Evolutionary conservation across 2,888 invertebrate genomes (phyloP), one percentile per base, ranked within the genome.

Genomic region (Phengaris alcon): DNA sequence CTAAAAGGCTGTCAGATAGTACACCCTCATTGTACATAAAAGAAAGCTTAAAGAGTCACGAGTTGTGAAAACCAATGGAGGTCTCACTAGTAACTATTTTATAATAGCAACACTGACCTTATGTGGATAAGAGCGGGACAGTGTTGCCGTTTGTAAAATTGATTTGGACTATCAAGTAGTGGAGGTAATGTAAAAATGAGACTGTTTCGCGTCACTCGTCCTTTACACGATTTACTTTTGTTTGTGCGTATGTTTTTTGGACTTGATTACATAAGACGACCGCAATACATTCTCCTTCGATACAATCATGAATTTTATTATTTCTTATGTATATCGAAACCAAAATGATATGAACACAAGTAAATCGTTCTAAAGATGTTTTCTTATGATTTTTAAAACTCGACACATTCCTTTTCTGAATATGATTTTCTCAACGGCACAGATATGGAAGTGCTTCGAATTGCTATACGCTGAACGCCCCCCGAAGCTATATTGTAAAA

Each of bases 401-500:
- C 15, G 35, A 68, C 68, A 72, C 72, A 22, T 54, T 72, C 51
- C 48, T 70, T 72, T 72, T 72, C 72, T 44, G 52, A 10, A 13
- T 68, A 68, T 12, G 52, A 13, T 72, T 69, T 22, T 68, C 74
- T 74, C 54, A 73, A 46, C 13, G 44, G 68, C 59, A 51, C 72
- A 68, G 9, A 12, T 75, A 75, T 85, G 86, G 89, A 90, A 89
- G 90, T 89, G 88, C 91, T 91, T 90, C 90, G 90, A 88, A 86
- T 84, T 87, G 90, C 91, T 88, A 85, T 87, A 87, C 85, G 88
- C 90, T 86, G 87, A 89, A 91, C 91, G 92, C 92, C 93, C 93
- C 93, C 93, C 93, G 90, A 88, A 90, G 91, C 89, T 89, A 84
- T 87, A 82, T 86, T 83, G 84, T 86, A 85, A 90, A 89, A 90